phyloP scores from a whole-genome alignment of 2,797 vertebrate species.

The Chrosomus eos region DNA sequence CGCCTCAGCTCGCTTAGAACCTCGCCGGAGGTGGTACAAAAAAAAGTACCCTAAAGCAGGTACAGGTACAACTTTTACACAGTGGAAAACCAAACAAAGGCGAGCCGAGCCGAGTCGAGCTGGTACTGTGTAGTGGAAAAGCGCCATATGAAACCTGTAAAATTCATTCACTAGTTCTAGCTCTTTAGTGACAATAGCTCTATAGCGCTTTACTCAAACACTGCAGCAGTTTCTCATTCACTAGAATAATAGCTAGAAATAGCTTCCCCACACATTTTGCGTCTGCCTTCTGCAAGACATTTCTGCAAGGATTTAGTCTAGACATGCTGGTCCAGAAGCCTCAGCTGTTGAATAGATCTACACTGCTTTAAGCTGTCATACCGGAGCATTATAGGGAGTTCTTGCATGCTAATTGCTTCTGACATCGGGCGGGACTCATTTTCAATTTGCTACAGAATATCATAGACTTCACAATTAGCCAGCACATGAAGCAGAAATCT shows the following conservation, averaged over 20 bases:
- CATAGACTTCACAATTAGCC: neutral
- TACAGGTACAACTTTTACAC: too few species aligned
- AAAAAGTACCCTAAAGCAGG: too few species aligned
- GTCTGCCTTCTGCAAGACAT: neutral
- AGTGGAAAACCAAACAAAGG: too few species aligned
- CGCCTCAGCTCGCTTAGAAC: too few species aligned
- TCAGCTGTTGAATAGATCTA: conserved; percentile 46
- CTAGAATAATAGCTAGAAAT: neutral
- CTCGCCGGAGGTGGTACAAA: too few species aligned
- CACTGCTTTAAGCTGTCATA: conserved; percentile 43
- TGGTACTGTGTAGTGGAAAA: too few species aligned
- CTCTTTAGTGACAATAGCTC: neutral
- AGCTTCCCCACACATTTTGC: neutral
- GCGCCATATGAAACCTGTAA: neutral
- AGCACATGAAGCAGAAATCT: neutral
- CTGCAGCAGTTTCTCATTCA: neutral
- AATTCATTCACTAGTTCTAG: neutral
- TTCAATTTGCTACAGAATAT: conserved; percentile 59
- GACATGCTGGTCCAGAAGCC: conserved; percentile 36
- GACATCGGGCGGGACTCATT: conserved; percentile 70
- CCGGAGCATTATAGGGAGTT: conserved; percentile 51
- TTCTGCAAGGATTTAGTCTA: neutral
- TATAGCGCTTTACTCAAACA: neutral
- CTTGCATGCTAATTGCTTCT: conserved; percentile 72
- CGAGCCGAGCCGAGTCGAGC: too few species aligned